These are phyloP conservation scores for Anadara kagoshimensis DNA, from an alignment of 1,140 invertebrate species.

Conservation along the genomic window DNA sequence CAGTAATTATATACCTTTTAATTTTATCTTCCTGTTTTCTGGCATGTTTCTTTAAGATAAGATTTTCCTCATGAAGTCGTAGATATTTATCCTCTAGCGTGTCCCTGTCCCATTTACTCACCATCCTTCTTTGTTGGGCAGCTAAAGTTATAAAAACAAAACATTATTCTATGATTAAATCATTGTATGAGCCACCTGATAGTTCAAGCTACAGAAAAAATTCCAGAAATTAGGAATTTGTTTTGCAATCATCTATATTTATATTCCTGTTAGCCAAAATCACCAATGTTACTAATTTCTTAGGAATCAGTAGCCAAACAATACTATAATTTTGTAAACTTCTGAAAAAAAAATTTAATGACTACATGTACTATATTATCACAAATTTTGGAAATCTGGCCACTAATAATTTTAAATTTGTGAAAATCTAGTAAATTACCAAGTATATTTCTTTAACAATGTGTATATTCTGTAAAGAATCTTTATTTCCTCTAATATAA, in stretches of 20 bases:
- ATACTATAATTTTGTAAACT: not conserved
- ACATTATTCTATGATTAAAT: not conserved
- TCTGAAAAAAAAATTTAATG: too few relatives aligned
- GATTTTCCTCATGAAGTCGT: slow-evolving; percentile 74
- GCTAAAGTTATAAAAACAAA: slow-evolving; percentile 27
- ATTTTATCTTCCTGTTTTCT: slow-evolving; percentile 76
- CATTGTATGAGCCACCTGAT: too few relatives aligned
- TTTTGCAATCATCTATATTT: too few relatives aligned
- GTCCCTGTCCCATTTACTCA: slow-evolving; percentile 66
- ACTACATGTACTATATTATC: too few relatives aligned
- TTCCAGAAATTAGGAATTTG: not conserved
- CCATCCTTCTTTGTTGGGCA: slow-evolving; percentile 61
- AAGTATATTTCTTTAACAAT: too few relatives aligned
- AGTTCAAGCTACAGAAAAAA: not conserved
- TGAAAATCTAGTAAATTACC: too few relatives aligned
- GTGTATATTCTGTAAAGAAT: too few relatives aligned
- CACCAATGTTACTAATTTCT: not conserved
- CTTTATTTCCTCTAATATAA: too few relatives aligned
- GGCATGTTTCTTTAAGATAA: slow-evolving; percentile 74
- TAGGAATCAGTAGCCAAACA: not conserved
- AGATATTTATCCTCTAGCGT: slow-evolving; percentile 76
- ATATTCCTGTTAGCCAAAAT: not conserved
- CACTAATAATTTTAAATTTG: too few relatives aligned
- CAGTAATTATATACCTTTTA: slow-evolving; percentile 68
- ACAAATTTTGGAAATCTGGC: too few relatives aligned